phyloP scores from a whole-genome alignment of 2,113 vertebrate species.

The Oreotrochilus melanogaster region DNA sequence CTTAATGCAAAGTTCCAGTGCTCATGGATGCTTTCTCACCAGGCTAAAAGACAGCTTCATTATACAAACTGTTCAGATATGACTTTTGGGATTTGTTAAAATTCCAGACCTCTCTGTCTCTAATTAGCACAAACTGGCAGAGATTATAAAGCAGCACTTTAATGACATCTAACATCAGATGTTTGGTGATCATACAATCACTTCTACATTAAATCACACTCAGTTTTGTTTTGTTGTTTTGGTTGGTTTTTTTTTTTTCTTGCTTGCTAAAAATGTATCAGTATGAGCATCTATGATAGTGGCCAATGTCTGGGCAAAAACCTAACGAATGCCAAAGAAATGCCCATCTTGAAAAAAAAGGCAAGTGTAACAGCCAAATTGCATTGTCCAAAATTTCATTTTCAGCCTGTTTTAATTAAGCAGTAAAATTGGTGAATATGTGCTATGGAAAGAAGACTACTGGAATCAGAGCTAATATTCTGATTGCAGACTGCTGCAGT shows the following conservation, averaged over 20 bases:
- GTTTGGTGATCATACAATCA: conserved; percentile 83
- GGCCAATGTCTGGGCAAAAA: conserved; percentile 78
- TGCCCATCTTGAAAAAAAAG: conserved; percentile 74
- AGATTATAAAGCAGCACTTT: conserved; percentile 95
- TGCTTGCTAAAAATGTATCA: conserved; percentile 72
- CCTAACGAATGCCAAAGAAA: conserved; percentile 91
- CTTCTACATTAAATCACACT: conserved; percentile 73
- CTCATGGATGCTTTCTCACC: conserved; percentile 74
- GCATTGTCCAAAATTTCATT: conserved; percentile 48
- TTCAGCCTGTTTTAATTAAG: conserved; percentile 58
- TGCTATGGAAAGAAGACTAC: not conserved
- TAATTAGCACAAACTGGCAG: conserved; percentile 84
- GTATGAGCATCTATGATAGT: conserved; percentile 76
- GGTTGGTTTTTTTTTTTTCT: conserved; percentile 30
- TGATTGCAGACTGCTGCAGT: conserved; percentile 67
- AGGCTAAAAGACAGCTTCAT: conserved; percentile 72
- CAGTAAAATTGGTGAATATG: conserved; percentile 1
- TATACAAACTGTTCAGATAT: conserved; percentile 78
- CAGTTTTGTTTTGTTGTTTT: conserved; percentile 13
- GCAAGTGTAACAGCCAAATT: conserved; percentile 49
- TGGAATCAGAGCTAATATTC: conserved; percentile 53
- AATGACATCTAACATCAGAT: conserved; percentile 87
- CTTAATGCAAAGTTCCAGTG: conserved; percentile 65
- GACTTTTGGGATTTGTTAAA: conserved; percentile 78
- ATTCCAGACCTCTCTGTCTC: conserved; percentile 83